Percentiles rank a stretch among this genome's conserved stretches.
Conservation (phyloP, 2,888 invertebrate species). For the Elmis aenea region DNA sequence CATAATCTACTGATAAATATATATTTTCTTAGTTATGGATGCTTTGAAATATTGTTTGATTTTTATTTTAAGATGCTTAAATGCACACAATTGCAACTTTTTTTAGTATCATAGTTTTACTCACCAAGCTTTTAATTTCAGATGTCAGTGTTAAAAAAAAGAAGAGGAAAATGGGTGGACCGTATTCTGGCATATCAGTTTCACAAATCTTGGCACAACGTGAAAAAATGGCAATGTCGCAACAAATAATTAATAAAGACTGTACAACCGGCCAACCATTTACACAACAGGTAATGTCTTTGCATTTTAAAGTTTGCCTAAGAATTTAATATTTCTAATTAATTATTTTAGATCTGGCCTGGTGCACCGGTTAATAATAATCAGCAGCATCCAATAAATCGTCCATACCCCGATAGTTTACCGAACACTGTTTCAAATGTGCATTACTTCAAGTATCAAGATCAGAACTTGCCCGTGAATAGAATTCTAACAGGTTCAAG, state of each 20-base stretch:
- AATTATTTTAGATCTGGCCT: slow-evolving; percentile 32
- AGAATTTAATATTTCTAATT: neutral
- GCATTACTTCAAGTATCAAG: slow-evolving; percentile 39
- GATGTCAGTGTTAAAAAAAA: slow-evolving; percentile 53
- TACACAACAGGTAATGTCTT: slow-evolving; percentile 34
- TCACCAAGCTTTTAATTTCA: slow-evolving; percentile 4
- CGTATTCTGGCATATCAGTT: slow-evolving; percentile 58
- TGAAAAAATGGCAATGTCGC: slow-evolving; percentile 53
- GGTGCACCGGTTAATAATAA: slow-evolving; percentile 29
- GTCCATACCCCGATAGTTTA: slow-evolving; percentile 35
- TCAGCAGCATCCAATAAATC: slow-evolving; percentile 27
- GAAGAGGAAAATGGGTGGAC: slow-evolving; percentile 57
- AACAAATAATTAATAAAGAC: slow-evolving; percentile 47
- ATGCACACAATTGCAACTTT: no score
- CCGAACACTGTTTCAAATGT: slow-evolving; percentile 38
- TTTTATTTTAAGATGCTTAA: no score
- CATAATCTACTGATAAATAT: no score
- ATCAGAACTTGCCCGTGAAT: slow-evolving; percentile 35
- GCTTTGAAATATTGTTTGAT: no score
- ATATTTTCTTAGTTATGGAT: no score
- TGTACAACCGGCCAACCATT: slow-evolving; percentile 38
- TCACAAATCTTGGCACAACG: slow-evolving; percentile 63
- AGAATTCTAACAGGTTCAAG: slow-evolving; percentile 33
- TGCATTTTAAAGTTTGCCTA: neutral
- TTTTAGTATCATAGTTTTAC: no score